Base-by-base conservation (phyloP, 2,113 vertebrate genomes). In the Semicossyphus pulcher region DNA sequence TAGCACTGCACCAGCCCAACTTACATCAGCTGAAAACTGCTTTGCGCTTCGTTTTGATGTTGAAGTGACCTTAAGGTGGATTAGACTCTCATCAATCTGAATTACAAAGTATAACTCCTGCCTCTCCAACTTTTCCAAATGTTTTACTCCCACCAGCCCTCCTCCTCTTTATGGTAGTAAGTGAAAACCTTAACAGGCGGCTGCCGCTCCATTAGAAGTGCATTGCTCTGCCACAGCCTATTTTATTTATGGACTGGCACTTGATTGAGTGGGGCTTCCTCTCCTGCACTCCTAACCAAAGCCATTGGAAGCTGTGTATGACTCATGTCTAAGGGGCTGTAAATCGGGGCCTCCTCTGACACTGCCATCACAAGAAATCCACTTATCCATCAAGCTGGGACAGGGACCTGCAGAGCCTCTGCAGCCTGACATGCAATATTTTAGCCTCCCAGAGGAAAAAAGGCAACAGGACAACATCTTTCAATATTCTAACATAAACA, bases 41-140 rank as follows among this genome's bases (percentile, higher is more conserved):
- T 86, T 90, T 86, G 72, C 62, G 44, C 82, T 88, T 80, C 53
- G 20, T 86, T 92, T 83, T 88, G 67, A 91, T 83, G 89, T 67
- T 88, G 81, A 87, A 90, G 69, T 88, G 83, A 92, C 91, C 91
- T 92, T 92, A 90, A 88, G 70, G 82, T 80, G 89, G 92, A 93
- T 93, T 91, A 92, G 80, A 91, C 73, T 86, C 81, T 92, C 91
- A 94, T 93, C 90, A 93, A 88, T 92, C 90, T 91, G 88, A 90
- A 90, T 91, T 89, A 91, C 72, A 86, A 82, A 78, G 76, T 65
- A 90, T 90, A 90, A 89, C 61, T 69, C 57, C 74, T 60, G 63
- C 82, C 88, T 67, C 83, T 68, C 42, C 20, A 52, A 91, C 79
- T 91, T 92, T 92, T 92, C 89, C 90, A 92, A 90, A 75, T 72